A percentile compares a stretch with the other conserved stretches of the same genome.
Evolutionary conservation across 2,113 vertebrate genomes (phyloP).

Genomic region (Furnarius figulus): DNA sequence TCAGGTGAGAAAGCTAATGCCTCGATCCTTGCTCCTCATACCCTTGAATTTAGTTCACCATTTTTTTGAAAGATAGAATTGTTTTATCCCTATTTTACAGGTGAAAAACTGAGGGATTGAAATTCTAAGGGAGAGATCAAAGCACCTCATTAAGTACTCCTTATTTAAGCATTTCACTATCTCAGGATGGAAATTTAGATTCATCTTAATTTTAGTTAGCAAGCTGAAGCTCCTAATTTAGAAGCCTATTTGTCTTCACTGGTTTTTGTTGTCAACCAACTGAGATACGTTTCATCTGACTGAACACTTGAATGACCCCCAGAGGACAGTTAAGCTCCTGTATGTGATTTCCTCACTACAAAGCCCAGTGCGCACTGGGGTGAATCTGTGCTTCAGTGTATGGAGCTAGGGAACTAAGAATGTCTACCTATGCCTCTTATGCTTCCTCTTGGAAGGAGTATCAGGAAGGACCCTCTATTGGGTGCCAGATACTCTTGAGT

Average conservation of each 20-base stretch:
- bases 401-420: background rate
- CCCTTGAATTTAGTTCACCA: background rate
- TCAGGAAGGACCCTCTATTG: background rate
- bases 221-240: background rate
- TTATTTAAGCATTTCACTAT: background rate
- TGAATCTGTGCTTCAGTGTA: background rate
- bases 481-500: background rate
- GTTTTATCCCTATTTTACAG: background rate
- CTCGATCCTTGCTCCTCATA: background rate
- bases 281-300: background rate
- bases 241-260: constrained; percentile 37
- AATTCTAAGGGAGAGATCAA: background rate
- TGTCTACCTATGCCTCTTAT: background rate
- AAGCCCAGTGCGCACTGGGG: background rate
- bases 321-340: background rate
- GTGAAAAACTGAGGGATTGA: background rate
- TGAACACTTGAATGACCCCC: constrained; percentile 6
- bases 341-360: background rate
- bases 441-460: background rate
- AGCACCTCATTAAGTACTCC: background rate
- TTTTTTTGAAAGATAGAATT: background rate
- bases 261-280: background rate
- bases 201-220: constrained; percentile 21
- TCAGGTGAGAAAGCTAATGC: background rate
- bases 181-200: background rate